Evolutionary conservation across 1,140 invertebrate genomes (phyloP).

Genomic region (Penaeus indicus): DNA sequence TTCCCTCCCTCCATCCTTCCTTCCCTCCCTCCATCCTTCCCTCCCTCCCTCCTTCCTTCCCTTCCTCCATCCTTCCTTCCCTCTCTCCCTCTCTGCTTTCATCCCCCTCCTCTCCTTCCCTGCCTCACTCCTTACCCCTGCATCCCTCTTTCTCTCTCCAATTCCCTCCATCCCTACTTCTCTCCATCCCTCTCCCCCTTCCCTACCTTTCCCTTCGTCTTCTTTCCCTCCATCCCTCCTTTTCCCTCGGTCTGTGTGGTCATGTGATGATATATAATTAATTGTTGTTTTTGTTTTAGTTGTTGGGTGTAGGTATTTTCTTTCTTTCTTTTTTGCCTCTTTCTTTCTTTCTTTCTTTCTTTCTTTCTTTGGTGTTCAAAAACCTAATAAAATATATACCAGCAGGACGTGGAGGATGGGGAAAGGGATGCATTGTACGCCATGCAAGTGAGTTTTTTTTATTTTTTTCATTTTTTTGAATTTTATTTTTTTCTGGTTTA

Average conservation of each 20-base stretch:
- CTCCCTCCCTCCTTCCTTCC: not conserved
- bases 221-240: not conserved
- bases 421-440: no score
- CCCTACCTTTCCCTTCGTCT: not conserved
- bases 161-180: not conserved
- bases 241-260: not conserved
- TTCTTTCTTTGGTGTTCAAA: no score
- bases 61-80: not conserved
- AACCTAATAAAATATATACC: no score
- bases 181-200: not conserved
- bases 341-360: no score
- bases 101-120: not conserved
- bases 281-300: no score
- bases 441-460: no score
- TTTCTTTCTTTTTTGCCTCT: no score
- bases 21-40: not conserved
- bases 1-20: constrained; percentile 4
- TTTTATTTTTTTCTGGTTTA: no score
- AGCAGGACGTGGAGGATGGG: no score
- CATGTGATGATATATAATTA: no score
- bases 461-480: no score
- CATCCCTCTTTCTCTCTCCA: not conserved
- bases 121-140: not conserved
- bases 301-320: no score
- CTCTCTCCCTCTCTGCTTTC: not conserved